Conservation (phyloP, 1,140 invertebrate species). For the Cydia splendana region DNA sequence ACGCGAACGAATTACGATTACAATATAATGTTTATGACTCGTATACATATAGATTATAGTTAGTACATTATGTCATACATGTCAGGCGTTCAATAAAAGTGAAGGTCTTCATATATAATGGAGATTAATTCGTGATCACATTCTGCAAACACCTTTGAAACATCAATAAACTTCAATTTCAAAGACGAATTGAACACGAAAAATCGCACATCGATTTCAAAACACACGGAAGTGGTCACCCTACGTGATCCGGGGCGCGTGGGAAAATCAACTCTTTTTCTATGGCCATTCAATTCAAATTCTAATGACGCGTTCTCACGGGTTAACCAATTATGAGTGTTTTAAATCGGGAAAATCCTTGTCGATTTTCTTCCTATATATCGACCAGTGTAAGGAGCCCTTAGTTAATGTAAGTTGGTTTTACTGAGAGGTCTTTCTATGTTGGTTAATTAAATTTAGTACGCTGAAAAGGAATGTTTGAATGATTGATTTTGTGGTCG, state of each 20-base stretch:
- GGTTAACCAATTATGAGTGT: slow-evolving; percentile 21
- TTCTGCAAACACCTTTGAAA: neutral
- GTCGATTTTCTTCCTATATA: slow-evolving; percentile 23
- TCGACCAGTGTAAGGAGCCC: neutral
- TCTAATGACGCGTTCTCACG: slow-evolving; percentile 22
- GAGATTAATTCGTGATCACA: neutral
- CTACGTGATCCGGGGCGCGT: slow-evolving; percentile 5
- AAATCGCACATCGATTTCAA: slow-evolving; percentile 6
- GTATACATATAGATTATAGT: too few species aligned
- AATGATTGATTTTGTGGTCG: slow-evolving; percentile 20
- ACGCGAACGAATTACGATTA: too few species aligned
- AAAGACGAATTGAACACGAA: slow-evolving; percentile 6
- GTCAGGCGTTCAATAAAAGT: neutral
- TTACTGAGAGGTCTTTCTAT: neutral
- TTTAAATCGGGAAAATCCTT: slow-evolving; percentile 29
- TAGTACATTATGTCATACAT: neutral
- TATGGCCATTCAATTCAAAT: slow-evolving; percentile 23
- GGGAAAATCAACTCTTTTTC: slow-evolving; percentile 18
- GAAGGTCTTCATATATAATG: neutral
- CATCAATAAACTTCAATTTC: neutral
- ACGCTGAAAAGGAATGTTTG: slow-evolving; percentile 8
- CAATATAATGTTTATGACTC: too few species aligned
- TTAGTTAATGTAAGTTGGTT: neutral
- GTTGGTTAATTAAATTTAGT: slow-evolving; percentile 24
- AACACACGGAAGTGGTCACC: slow-evolving; percentile 6